Evolutionary conservation across 1,140 invertebrate genomes (phyloP).

Genomic region (Drosophila melanica): DNA sequence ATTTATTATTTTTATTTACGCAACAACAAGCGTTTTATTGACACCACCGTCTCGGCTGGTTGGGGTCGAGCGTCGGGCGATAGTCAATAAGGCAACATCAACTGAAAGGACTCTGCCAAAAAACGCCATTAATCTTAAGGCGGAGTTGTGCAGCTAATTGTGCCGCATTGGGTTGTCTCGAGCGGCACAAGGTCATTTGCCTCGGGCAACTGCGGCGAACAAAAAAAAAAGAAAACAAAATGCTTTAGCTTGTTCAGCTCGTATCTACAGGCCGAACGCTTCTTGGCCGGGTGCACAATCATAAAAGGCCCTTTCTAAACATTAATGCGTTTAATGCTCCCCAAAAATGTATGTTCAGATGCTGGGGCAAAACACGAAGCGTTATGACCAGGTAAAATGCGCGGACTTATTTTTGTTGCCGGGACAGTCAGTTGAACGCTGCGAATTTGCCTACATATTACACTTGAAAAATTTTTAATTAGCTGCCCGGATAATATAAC

Average conservation of each 20-base stretch:
- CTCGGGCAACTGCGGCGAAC: background rate
- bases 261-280: conserved; percentile 29
- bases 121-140: conserved; percentile 70
- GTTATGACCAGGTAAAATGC: conserved; percentile 62
- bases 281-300: conserved; percentile 36
- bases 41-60: conserved; percentile 36
- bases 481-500: conserved; percentile 54
- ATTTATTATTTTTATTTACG: conserved; percentile 79
- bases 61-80: conserved; percentile 7
- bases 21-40: conserved; percentile 68
- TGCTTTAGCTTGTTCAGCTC: conserved; percentile 28
- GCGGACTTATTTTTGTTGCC: conserved; percentile 68
- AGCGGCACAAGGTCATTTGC: conserved; percentile 51
- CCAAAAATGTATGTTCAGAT: conserved; percentile 47
- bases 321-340: conserved; percentile 64
- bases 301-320: conserved; percentile 52
- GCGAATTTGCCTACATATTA: conserved; percentile 75
- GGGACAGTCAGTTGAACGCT: conserved; percentile 22
- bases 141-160: conserved; percentile 78
- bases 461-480: conserved; percentile 77
- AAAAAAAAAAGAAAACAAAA: too few relatives aligned
- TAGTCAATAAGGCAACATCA: conserved; percentile 70
- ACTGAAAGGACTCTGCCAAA: conserved; percentile 51
- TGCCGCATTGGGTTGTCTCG: conserved; percentile 63
- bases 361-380: conserved; percentile 18